These are phyloP conservation scores for Spinus olivaceus DNA, from an alignment of 2,797 vertebrate genomes.

Conservation along the genomic window DNA sequence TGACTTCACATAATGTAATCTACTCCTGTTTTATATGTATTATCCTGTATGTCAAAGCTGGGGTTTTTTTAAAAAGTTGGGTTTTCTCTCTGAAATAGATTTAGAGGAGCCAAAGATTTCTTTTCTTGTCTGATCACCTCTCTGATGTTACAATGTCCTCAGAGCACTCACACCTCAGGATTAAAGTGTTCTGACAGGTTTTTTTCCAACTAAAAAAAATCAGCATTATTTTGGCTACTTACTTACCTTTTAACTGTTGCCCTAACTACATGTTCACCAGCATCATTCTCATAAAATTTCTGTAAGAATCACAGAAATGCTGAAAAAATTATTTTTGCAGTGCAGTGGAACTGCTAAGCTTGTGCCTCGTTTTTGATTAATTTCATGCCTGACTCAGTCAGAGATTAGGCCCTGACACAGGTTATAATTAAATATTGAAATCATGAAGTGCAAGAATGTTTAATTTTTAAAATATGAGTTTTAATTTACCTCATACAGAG, in stretches of 20 bases:
- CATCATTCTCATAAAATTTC: conserved; percentile 55
- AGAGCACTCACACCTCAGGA: background rate
- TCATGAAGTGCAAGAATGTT: conserved; percentile 96
- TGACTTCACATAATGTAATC: background rate
- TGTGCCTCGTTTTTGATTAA: conserved; percentile 90
- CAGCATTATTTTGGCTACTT: conserved; percentile 28
- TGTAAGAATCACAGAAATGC: conserved; percentile 59
- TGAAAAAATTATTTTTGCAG: conserved; percentile 78
- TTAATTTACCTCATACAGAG: conserved; percentile 99
- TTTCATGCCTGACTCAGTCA: conserved; percentile 91
- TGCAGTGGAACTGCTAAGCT: conserved; percentile 79
- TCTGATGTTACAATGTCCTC: background rate
- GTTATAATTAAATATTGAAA: conserved; percentile 99
- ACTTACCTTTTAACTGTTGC: background rate
- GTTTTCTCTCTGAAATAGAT: background rate
- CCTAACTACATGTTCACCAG: conserved; percentile 14
- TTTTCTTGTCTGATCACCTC: background rate
- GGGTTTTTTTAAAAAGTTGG: background rate
- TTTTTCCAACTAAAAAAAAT: background rate
- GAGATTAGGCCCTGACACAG: conserved; percentile 96
- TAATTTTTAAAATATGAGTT: conserved; percentile 96
- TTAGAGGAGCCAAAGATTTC: background rate
- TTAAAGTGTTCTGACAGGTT: background rate
- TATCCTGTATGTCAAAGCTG: background rate
- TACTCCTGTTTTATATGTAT: background rate